These are phyloP conservation scores for Oscarella lobularis DNA, from an alignment of 37 sponge, comb jelly and placozoan genomes.

Conservation along the genomic window DNA sequence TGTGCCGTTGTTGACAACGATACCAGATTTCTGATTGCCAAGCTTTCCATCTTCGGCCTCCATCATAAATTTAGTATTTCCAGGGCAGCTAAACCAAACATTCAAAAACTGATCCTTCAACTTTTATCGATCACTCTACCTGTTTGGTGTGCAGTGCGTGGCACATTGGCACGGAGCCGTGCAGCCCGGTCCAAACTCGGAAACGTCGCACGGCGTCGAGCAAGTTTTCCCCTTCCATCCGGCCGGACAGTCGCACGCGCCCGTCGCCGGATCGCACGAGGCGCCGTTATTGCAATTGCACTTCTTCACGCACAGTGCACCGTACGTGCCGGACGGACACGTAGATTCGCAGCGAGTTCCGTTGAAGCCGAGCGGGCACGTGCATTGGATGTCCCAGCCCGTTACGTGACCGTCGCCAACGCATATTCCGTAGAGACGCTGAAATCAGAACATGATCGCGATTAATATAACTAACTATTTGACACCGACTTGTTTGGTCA, in stretches of 20 bases:
- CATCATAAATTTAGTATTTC: background rate
- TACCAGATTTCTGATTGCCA: background rate
- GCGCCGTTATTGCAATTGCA: background rate
- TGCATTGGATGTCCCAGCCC: background rate
- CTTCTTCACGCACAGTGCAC: background rate
- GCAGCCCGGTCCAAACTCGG: background rate
- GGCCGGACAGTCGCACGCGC: background rate
- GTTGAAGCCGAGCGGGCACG: background rate
- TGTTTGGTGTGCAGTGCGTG: background rate
- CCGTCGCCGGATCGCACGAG: background rate
- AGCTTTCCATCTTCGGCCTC: conserved; percentile 4
- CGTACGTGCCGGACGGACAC: conserved; percentile 6
- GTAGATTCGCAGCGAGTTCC: background rate
- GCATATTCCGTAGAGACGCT: background rate
- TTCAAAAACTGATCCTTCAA: too few species aligned
- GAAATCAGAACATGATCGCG: background rate
- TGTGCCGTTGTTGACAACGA: background rate
- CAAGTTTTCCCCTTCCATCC: background rate
- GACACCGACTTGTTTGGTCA: background rate
- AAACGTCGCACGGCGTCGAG: background rate
- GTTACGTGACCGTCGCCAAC: background rate
- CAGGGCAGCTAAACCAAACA: too few species aligned
- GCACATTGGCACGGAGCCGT: background rate
- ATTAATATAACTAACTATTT: too few species aligned
- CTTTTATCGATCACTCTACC: too few species aligned